Evolutionary conservation across 2,797 vertebrate species (phyloP).

Genomic region (Chelmon rostratus): DNA sequence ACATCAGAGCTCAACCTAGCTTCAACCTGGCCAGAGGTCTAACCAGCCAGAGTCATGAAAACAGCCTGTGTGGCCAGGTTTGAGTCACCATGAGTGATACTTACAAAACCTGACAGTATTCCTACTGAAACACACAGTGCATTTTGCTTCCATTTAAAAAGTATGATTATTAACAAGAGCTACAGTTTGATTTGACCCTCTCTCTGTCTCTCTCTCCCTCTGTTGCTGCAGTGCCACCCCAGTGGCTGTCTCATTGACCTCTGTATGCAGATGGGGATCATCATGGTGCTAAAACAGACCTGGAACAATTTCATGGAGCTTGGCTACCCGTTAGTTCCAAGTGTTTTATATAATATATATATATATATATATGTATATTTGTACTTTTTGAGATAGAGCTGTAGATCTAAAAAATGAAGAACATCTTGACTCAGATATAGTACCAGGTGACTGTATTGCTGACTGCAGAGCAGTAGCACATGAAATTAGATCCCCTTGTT

Average conservation of each 20-base stretch:
- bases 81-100: not conserved
- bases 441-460: not conserved
- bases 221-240: slow-evolving; percentile 90
- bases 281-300: slow-evolving; percentile 97
- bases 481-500: not conserved
- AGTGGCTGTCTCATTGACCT: slow-evolving; percentile 97
- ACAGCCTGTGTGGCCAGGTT: not conserved
- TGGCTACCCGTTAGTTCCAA: slow-evolving; percentile 91
- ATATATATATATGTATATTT: no score
- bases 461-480: not conserved
- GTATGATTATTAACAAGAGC: not conserved
- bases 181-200: slow-evolving; percentile 12
- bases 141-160: not conserved
- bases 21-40: not conserved
- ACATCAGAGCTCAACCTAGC: not conserved
- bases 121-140: not conserved
- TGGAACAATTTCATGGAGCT: slow-evolving; percentile 98
- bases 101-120: not conserved
- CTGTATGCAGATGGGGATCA: slow-evolving; percentile 97
- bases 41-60: not conserved
- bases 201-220: not conserved
- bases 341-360: not conserved
- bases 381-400: no score
- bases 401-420: no score
- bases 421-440: not conserved